These are phyloP conservation scores for Pseudocheirus occidentalis DNA, from an alignment of 2,797 vertebrate genomes.

Conservation along the genomic window DNA sequence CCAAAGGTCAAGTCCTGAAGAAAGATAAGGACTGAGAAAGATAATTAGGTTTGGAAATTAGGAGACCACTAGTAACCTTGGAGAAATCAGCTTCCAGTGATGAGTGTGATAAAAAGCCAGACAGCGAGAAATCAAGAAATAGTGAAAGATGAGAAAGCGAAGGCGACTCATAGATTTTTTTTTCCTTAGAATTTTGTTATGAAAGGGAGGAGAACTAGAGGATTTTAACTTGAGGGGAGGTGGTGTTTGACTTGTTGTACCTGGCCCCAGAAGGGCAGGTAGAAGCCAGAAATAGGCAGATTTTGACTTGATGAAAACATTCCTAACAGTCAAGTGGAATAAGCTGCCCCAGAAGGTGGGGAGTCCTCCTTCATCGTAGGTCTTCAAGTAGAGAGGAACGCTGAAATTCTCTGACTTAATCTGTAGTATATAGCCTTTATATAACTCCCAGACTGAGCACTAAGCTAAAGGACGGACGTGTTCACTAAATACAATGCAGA, in stretches of 20 bases:
- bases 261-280: not conserved
- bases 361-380: not conserved
- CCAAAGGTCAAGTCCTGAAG: not conserved
- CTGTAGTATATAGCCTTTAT: not conserved
- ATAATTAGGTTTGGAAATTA: not conserved
- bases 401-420: not conserved
- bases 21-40: not conserved
- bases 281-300: not conserved
- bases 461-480: not conserved
- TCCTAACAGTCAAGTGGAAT: not conserved
- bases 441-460: slow-evolving; percentile 21
- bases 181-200: not conserved
- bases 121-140: not conserved
- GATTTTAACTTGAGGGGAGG: not conserved
- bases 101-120: not conserved
- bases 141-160: not conserved
- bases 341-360: not conserved
- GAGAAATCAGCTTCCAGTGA: not conserved
- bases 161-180: not conserved
- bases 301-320: not conserved
- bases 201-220: not conserved
- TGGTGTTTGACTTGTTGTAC: not conserved
- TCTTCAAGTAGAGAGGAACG: not conserved
- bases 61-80: not conserved
- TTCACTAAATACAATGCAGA: not conserved